Evolutionary conservation across 2,113 vertebrate genomes (phyloP).

Genomic region (Aleadryas rufinucha): DNA sequence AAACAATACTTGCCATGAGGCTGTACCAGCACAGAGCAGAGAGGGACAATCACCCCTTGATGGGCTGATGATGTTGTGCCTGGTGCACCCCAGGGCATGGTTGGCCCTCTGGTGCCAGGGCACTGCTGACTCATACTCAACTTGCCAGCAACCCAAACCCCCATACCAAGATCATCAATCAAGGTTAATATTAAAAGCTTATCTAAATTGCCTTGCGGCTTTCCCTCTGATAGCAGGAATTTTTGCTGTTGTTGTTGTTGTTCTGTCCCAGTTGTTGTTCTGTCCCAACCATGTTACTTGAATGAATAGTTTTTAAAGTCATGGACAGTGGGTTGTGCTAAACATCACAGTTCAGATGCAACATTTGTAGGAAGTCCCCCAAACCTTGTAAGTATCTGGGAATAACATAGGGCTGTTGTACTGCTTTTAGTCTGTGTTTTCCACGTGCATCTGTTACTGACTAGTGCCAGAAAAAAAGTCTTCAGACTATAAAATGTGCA

Average conservation of each 20-base stretch:
- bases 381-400: not conserved
- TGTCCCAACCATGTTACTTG: not conserved
- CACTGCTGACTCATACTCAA: not conserved
- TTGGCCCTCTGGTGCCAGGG: not conserved
- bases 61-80: not conserved
- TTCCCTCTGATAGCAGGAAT: not conserved
- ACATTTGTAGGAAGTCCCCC: not conserved
- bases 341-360: not conserved
- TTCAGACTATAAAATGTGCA: not conserved
- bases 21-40: not conserved
- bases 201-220: not conserved
- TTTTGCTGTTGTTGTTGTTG: not conserved
- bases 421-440: not conserved
- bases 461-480: not conserved
- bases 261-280: not conserved
- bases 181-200: not conserved
- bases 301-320: not conserved
- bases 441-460: fast-evolving
- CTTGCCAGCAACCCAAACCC: not conserved
- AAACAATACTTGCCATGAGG: not conserved
- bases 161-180: not conserved
- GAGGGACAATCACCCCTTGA: not conserved
- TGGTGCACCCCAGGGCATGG: not conserved
- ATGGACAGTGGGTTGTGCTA: not conserved
- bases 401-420: not conserved